These are phyloP conservation scores for Megalops cyprinoides DNA, from an alignment of 2,797 vertebrate genomes.

Conservation along the genomic window DNA sequence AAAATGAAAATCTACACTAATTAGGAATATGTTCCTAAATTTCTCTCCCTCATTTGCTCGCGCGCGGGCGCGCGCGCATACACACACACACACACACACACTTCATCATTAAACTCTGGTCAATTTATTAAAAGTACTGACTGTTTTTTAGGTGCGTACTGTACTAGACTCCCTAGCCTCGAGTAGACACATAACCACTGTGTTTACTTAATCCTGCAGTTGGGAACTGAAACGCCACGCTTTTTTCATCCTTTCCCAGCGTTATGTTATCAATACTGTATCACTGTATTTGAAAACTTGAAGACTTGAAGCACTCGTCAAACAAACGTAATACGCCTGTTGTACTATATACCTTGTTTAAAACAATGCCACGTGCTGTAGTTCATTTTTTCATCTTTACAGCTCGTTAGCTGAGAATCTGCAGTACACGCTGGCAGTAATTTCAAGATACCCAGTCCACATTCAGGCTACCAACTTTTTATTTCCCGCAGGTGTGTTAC, in stretches of 20 bases:
- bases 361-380: conserved; percentile 1
- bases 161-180: not conserved
- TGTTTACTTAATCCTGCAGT: not conserved
- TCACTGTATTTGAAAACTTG: not conserved
- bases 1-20: not conserved
- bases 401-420: not conserved
- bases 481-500: conserved; percentile 13
- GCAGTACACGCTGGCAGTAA: conserved; percentile 1
- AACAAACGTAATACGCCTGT: not conserved
- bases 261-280: not conserved
- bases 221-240: not conserved
- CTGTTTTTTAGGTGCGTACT: not conserved
- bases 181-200: not conserved
- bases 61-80: conserved; percentile 48
- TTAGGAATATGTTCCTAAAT: not conserved
- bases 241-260: not conserved
- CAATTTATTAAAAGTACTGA: not conserved
- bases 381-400: not conserved
- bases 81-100: conserved; percentile 16
- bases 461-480: not conserved
- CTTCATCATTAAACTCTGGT: not conserved
- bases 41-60: conserved; percentile 45
- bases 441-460: not conserved
- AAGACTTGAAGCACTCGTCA: not conserved
- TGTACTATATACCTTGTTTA: not conserved